Base-by-base conservation (phyloP, 2,113 vertebrate species). In the Lonchura striata region DNA sequence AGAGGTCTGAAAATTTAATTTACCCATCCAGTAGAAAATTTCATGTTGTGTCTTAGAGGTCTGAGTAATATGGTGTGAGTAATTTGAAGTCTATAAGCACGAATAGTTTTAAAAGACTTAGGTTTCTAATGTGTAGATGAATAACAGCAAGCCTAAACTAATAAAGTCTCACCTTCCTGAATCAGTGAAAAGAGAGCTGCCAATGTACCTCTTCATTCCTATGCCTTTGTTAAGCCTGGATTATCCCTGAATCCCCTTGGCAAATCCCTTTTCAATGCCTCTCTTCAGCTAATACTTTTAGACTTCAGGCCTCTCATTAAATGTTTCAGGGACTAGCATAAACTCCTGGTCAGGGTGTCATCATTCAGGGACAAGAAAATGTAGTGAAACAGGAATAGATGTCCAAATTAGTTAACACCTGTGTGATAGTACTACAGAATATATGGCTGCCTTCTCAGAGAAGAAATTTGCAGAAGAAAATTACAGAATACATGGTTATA, bases 161-260 rank as follows among this genome's bases (percentile, higher is more conserved):
- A 86, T 39, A 42, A 75, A 80, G 42, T 75, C 56, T 74, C 60
- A 92, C 83, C 76, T 90, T 96, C 56, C 56, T 30, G 56, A 84
- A 78, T 64, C 10, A 6, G 39, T 81, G 41, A 61, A 91, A 90
- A 86, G 71, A 86, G 54, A 88, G 82, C 68, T 92, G 86, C 64
- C 79, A 88, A 63, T 83, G 86, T 59, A 79, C 69, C 46, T 92
- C 75, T 90, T 90, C 86, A 93, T 83, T 92, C 66, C 68, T 90
- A 70, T 2, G 16, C 88, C 71, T 88, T 91, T 42, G 25, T 77
- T 93, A 96, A 97, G 6, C 92, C 82, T 35, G 31, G 94, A 95
- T 96, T 93, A 97, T 94, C 88, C 52, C 52, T 35, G 88, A 92
- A 94, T 96, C 88, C 76, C 49, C 86, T 71, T 78, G 86, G 44